These are phyloP conservation scores for Vipera latastei DNA, from an alignment of 2,797 vertebrate species.

Conservation along the genomic window DNA sequence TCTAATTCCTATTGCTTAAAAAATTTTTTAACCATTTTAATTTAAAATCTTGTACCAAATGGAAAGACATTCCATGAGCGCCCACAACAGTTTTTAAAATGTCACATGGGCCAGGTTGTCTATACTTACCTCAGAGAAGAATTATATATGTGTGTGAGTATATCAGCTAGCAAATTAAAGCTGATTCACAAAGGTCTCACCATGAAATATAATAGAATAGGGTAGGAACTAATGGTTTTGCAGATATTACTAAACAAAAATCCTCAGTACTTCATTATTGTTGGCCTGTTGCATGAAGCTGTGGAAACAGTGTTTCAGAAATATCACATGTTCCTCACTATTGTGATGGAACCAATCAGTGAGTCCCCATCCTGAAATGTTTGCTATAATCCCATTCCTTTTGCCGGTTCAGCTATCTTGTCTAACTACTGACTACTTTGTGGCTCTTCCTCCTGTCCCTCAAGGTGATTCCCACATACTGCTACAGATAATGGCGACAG, in stretches of 20 bases:
- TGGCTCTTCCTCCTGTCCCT: neutral
- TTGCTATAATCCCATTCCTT: neutral
- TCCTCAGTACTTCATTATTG: neutral
- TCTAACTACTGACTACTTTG: neutral
- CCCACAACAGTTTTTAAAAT: neutral
- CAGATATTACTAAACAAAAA: neutral
- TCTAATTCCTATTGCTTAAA: neutral
- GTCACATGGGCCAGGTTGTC: neutral
- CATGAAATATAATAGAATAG: neutral
- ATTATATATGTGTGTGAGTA: neutral
- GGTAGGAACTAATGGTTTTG: neutral
- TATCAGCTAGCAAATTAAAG: neutral
- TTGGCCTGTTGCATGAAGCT: neutral
- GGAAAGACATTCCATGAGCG: neutral
- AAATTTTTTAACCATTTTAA: no score
- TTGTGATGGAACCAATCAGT: no score
- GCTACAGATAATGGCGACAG: neutral
- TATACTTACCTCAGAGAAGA: neutral
- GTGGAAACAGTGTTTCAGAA: neutral
- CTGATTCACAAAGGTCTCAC: neutral
- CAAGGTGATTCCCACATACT: neutral
- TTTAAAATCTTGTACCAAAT: neutral
- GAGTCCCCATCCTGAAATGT: neutral
- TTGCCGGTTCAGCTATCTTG: neutral
- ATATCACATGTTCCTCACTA: neutral